Conservation (phyloP, 1,140 invertebrate genomes). For the Plodia interpunctella region DNA sequence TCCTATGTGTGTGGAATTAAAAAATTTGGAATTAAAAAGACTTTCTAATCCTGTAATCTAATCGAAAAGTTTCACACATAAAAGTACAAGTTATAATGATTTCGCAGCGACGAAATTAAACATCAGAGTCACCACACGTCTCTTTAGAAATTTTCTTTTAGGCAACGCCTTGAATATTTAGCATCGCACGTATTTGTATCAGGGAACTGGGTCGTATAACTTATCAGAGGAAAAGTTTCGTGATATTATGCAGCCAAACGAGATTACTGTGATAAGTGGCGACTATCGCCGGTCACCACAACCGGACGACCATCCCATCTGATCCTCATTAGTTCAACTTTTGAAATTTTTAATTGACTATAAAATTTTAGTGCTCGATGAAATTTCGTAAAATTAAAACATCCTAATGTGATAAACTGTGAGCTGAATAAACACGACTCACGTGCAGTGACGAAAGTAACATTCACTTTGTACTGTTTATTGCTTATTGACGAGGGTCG, state of each 20-base stretch:
- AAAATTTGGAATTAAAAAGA: too few relatives aligned
- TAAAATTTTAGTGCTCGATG: not conserved
- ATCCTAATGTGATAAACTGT: not conserved
- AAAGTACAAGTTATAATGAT: too few relatives aligned
- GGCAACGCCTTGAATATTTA: not conserved
- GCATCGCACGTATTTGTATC: not conserved
- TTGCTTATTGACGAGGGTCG: too few relatives aligned
- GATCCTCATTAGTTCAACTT: not conserved
- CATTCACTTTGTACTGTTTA: too few relatives aligned
- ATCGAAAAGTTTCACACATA: too few relatives aligned
- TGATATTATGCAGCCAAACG: not conserved
- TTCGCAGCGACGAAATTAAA: too few relatives aligned
- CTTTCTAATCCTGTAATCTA: too few relatives aligned
- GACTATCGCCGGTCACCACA: not conserved
- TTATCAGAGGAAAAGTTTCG: not conserved
- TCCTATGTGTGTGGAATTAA: too few relatives aligned
- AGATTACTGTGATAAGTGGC: slow-evolving; percentile 1
- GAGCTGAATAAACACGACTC: not conserved
- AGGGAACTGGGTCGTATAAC: not conserved
- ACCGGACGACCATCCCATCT: not conserved
- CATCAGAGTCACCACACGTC: not conserved
- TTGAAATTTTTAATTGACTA: not conserved
- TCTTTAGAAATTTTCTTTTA: not conserved
- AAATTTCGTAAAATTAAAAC: not conserved
- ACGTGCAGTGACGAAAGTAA: too few relatives aligned